Base-by-base conservation (phyloP, 2,113 vertebrate genomes). In the Geococcyx californianus region DNA sequence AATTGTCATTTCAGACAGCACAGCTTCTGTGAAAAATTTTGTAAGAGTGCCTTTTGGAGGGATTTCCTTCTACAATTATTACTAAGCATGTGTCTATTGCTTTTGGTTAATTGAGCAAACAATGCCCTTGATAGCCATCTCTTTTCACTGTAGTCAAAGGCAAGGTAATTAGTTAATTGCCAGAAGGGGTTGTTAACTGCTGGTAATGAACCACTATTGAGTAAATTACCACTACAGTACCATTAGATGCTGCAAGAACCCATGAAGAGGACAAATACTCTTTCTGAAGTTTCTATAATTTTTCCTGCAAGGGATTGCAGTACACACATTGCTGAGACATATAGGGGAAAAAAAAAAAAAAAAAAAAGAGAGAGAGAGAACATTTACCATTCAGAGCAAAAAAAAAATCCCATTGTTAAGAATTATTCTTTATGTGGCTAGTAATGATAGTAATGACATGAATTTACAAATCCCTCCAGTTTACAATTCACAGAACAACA, bases 61-160 rank as follows among this genome's bases (percentile, higher is more conserved):
- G 42, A 66, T 80, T 95, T 97, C 56, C 56, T 78, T 91, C 94
- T 88, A 49, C 47, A 81, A 6, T 96, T 97, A 94, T 92, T 97
- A 94, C 87, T 94, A 91, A 78, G 58, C 83, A 93, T 97, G 84
- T 97, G 92, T 97, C 88, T 97, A 49, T 87, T 91, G 70, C 45
- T 97, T 97, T 97, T 89, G 95, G 93, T 95, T 97, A 98, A 98
- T 97, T 98, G 96, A 97, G 96, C 97, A 97, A 96, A 98, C 70
- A 97, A 89, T 97, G 93, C 97, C 97, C 95, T 96, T 97, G 96
- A 97, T 89, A 91, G 76, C 88, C 74, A 82, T 96, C 97, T 88
- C 60, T 36, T 55, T 96, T 93, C 81, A 83, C 60, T 77, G 90
- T 86, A 86, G 79, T 95, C 95, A 94, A 94, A 97, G 60, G 79